Percentiles rank a stretch among this genome's conserved stretches.
Conservation (phyloP, 2,888 invertebrate species). For the Lycaena phlaeas region DNA sequence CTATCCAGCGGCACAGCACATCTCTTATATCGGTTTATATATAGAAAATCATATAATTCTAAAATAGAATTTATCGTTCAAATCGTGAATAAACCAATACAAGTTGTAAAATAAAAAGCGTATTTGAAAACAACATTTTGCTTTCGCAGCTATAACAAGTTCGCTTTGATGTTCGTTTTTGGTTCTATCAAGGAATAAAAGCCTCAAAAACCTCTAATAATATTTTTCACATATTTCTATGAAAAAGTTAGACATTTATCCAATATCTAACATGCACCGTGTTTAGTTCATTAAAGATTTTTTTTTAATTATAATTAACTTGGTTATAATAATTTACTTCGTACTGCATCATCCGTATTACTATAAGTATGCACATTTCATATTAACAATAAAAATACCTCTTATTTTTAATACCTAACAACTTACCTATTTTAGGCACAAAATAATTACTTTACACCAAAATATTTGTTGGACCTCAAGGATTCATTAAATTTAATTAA, state of each 20-base stretch:
- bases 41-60: too few species aligned
- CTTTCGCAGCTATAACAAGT: constrained; percentile 1
- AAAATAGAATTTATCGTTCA: too few species aligned
- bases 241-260: too few species aligned
- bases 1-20: too few species aligned
- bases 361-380: too few species aligned
- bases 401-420: too few species aligned
- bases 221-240: too few species aligned
- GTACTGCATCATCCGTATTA: too few species aligned
- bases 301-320: neutral
- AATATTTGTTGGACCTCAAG: constrained; percentile 23
- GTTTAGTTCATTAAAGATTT: neutral
- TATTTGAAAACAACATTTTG: constrained; percentile 2
- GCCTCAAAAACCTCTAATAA: neutral
- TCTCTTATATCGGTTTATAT: too few species aligned
- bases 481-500: constrained; percentile 67
- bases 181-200: neutral
- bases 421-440: too few species aligned
- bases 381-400: too few species aligned
- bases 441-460: constrained; percentile 9
- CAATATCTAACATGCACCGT: neutral
- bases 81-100: neutral
- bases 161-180: constrained; percentile 6
- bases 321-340: neutral
- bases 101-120: neutral